Evolutionary conservation across 2,888 invertebrate species (phyloP), one percentile per base, ranked within the genome.

Genomic region (Troides helena): DNA sequence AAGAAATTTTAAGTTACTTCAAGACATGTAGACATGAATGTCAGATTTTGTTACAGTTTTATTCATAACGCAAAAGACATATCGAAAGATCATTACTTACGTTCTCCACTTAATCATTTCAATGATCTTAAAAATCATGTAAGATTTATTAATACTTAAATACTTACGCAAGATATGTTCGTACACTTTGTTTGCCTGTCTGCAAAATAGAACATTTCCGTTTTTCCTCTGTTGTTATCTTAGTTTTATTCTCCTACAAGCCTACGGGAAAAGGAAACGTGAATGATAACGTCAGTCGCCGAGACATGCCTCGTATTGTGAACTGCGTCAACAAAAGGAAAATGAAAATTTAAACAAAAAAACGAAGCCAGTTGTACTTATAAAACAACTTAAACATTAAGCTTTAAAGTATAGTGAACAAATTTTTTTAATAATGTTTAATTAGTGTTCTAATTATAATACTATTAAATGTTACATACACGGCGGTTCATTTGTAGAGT

Each of bases 141-240:
- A 18, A 60, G 36, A 17, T 21, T 61, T 61, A 43, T 39, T 8
- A 39, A 17, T 39, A n/a, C 12, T 61, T 39, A 6, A 61, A 39
- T 39, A 39, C 39, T 61, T 57, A 39, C 17, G 39, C 39, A 57
- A 65, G 57, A 65, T 65, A 65, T 25, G 46, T 65, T 23, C 21
- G 57, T 57, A 65, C 57, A 68, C 57, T 63, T 65, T 43, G 30
- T 58, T 43, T 65, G 18, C 56, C n/a, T 69, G 46, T 50, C 30
- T 64, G 36, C 25, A 58, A 63, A 59, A 63, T 63, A 62, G 62
- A 65, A 69, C 66, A 66, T 62, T 69, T 66, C 69, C 62, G 62
- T 62, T 65, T 68, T 59, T 66, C 58, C 66, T 67, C 67, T 66
- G 69, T 62, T 66, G 69, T 69, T 69, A 66, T 69, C 69, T 66